Conservation (phyloP, 2,888 invertebrate genomes). For the Peribatodes rhomboidaria region DNA sequence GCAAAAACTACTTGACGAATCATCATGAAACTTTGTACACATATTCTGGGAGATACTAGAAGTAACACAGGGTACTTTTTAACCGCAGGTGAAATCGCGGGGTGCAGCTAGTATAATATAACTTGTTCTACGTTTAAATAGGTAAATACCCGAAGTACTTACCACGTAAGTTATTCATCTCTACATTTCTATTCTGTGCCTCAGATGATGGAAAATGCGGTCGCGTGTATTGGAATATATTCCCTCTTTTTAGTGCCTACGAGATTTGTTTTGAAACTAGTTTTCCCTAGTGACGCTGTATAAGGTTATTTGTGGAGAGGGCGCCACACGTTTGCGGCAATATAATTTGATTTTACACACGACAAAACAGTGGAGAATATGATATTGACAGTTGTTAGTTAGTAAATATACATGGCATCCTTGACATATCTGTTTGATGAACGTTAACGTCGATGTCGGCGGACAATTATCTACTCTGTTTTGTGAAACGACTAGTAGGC, state of each 20-base stretch:
- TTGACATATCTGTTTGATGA: background rate
- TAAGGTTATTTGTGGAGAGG: constrained; percentile 10
- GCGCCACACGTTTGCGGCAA: constrained; percentile 1
- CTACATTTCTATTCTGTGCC: background rate
- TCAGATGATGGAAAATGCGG: constrained; percentile 25
- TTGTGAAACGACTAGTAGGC: no score
- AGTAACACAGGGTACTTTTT: no score
- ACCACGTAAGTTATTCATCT: background rate
- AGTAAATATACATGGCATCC: no score
- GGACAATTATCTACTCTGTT: no score
- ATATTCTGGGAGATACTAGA: no score
- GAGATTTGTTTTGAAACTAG: constrained; percentile 31
- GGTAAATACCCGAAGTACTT: background rate
- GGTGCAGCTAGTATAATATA: background rate
- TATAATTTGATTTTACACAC: constrained; percentile 17
- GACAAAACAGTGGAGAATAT: background rate
- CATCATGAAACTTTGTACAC: no score
- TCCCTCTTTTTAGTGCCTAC: constrained; percentile 32
- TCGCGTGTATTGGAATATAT: constrained; percentile 34
- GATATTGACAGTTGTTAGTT: background rate
- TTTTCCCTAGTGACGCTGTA: constrained; percentile 23
- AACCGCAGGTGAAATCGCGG: no score
- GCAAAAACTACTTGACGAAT: no score
- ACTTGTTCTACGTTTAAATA: background rate
- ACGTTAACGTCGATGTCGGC: background rate